phyloP scores from a whole-genome alignment of 2,797 vertebrate species.

The Pangasius larnaudii region DNA sequence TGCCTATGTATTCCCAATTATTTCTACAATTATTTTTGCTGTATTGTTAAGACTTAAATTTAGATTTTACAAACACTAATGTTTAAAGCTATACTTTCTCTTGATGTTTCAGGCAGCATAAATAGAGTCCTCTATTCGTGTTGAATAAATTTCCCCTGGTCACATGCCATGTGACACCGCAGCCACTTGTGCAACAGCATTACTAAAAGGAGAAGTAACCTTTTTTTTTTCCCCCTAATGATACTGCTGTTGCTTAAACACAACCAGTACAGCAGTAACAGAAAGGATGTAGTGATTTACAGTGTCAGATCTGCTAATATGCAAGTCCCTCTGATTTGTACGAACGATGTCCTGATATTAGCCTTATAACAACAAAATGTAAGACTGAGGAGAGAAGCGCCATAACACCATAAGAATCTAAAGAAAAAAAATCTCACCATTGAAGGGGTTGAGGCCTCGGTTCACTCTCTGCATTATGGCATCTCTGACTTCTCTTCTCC shows the following conservation, averaged over 20 bases:
- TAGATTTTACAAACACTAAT: conserved; percentile 12
- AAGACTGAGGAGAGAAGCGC: neutral
- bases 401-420: neutral
- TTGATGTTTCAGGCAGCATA: conserved; percentile 18
- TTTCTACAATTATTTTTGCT: neutral
- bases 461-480: conserved; percentile 87
- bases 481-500: conserved; percentile 93
- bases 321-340: neutral
- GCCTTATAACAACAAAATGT: neutral
- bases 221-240: conserved; percentile 42
- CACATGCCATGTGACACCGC: conserved; percentile 52
- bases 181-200: conserved; percentile 51
- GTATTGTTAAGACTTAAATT: neutral
- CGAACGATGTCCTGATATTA: neutral
- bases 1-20: neutral
- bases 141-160: conserved; percentile 56
- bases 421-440: conserved; percentile 75
- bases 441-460: conserved; percentile 92
- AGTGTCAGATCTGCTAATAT: neutral
- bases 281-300: conserved; percentile 24
- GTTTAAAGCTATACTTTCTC: conserved; percentile 38
- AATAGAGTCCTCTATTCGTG: conserved; percentile 39
- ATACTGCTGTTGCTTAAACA: conserved; percentile 34
- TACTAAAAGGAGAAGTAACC: conserved; percentile 55
- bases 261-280: conserved; percentile 7